These are phyloP conservation scores for Luffia ferchaultella DNA, from an alignment of 2,888 invertebrate species.

Conservation along the genomic window DNA sequence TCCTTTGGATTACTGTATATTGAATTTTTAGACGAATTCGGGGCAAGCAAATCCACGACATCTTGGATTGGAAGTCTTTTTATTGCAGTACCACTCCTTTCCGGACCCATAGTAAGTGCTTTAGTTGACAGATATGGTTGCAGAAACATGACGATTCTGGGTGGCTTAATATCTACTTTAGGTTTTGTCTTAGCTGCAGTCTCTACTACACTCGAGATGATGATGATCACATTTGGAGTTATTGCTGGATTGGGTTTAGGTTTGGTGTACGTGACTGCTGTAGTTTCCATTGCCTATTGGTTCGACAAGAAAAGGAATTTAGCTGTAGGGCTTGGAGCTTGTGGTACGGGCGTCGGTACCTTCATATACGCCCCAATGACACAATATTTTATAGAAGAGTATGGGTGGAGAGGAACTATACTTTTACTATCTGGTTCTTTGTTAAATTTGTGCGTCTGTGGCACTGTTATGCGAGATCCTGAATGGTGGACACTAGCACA, in stretches of 20 bases:
- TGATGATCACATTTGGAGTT: slow-evolving; percentile 87
- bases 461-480: slow-evolving; percentile 87
- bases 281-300: slow-evolving; percentile 92
- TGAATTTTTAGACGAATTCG: slow-evolving; percentile 82
- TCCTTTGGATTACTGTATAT: slow-evolving; percentile 91
- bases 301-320: slow-evolving; percentile 88
- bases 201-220: slow-evolving; percentile 75
- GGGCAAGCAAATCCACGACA: slow-evolving; percentile 83
- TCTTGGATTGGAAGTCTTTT: slow-evolving; percentile 92
- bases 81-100: slow-evolving; percentile 86
- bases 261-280: slow-evolving; percentile 87
- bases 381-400: slow-evolving; percentile 77
- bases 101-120: slow-evolving; percentile 85
- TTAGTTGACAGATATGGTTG: slow-evolving; percentile 90
- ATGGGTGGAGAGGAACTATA: slow-evolving; percentile 87
- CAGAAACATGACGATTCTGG: slow-evolving; percentile 76
- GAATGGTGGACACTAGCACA: slow-evolving; percentile 80
- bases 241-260: slow-evolving; percentile 86
- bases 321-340: slow-evolving; percentile 87
- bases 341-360: slow-evolving; percentile 90
- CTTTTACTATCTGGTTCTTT: slow-evolving; percentile 84
- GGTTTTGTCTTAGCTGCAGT: slow-evolving; percentile 81
- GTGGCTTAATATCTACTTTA: slow-evolving; percentile 74
- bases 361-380: slow-evolving; percentile 89
- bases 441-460: slow-evolving; percentile 85